A percentile compares a stretch with the other conserved stretches of the same genome.
phyloP scores from a whole-genome alignment of 2,797 vertebrate genomes.

The Sebastes steindachneri region DNA sequence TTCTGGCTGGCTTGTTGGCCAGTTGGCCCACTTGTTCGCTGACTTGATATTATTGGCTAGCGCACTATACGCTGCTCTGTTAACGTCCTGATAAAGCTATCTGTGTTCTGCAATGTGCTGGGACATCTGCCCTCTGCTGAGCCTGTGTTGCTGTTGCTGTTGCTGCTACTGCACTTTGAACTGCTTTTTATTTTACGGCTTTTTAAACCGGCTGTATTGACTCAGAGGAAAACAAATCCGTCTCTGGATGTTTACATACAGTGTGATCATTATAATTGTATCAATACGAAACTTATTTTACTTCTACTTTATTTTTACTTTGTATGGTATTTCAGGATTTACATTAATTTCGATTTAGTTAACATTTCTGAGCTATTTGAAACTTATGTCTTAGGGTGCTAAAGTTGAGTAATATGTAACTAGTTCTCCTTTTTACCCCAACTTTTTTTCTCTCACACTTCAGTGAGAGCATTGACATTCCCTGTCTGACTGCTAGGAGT shows the following conservation, averaged over 20 bases:
- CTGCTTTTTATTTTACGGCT: constrained; percentile 44
- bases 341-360: neutral
- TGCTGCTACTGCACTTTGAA: constrained; percentile 37
- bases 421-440: neutral
- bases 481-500: neutral
- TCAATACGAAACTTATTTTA: constrained; percentile 17
- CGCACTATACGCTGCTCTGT: constrained; percentile 52
- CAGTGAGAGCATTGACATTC: neutral
- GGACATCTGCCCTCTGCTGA: constrained; percentile 66
- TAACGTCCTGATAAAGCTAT: constrained; percentile 74
- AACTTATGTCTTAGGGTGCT: neutral
- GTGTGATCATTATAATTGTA: constrained; percentile 3
- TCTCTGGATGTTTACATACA: constrained; percentile 7
- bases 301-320: neutral
- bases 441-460: neutral
- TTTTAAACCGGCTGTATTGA: constrained; percentile 29
- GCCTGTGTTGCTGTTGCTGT: constrained; percentile 44
- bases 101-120: constrained; percentile 66
- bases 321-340: neutral
- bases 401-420: neutral
- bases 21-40: constrained; percentile 69
- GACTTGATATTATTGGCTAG: constrained; percentile 74
- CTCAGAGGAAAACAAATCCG: constrained; percentile 1
- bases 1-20: constrained; percentile 58
- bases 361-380: neutral